Percentiles rank a stretch among this genome's conserved stretches.
Evolutionary conservation across 2,797 vertebrate genomes (phyloP).

Genomic region (Hippopotamyrus pictus): DNA sequence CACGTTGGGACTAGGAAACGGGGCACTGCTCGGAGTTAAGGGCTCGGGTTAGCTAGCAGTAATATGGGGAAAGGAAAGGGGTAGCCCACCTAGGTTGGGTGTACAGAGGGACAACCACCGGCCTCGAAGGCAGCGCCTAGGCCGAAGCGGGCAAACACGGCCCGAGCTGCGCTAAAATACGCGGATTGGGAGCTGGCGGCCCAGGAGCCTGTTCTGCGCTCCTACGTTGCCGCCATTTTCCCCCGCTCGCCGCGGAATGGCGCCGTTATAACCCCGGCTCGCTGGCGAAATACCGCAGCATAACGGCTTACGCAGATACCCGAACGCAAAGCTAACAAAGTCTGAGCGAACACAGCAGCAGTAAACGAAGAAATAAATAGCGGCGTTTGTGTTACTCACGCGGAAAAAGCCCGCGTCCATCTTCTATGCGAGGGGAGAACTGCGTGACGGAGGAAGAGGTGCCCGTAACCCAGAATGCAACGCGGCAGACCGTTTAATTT

Average conservation of each 20-base stretch:
- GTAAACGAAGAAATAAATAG: neutral
- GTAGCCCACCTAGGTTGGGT: neutral
- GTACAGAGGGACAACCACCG: neutral
- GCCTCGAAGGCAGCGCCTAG: neutral
- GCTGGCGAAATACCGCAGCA: neutral
- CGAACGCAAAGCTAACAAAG: neutral
- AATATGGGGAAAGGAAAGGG: neutral
- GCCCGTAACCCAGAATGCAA: slow-evolving; percentile 35
- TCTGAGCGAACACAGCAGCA: neutral
- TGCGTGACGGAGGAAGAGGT: slow-evolving; percentile 45
- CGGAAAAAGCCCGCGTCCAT: slow-evolving; percentile 83
- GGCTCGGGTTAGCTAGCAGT: neutral
- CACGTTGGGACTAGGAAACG: neutral
- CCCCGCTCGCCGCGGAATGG: slow-evolving; percentile 9
- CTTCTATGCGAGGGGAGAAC: slow-evolving; percentile 46
- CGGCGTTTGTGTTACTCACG: slow-evolving; percentile 53
- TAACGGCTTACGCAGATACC: neutral
- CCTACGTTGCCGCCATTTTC: slow-evolving; percentile 58
- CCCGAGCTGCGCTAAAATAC: neutral
- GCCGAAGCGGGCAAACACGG: neutral
- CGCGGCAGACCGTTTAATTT: slow-evolving; percentile 28
- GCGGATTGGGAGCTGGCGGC: slow-evolving; percentile 18
- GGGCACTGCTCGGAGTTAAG: neutral
- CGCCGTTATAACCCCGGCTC: neutral
- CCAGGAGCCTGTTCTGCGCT: slow-evolving; percentile 18